A percentile compares a stretch with the other conserved stretches of the same genome.
phyloP scores from a whole-genome alignment of 2,888 invertebrate species.

The Stenodema calcarata region DNA sequence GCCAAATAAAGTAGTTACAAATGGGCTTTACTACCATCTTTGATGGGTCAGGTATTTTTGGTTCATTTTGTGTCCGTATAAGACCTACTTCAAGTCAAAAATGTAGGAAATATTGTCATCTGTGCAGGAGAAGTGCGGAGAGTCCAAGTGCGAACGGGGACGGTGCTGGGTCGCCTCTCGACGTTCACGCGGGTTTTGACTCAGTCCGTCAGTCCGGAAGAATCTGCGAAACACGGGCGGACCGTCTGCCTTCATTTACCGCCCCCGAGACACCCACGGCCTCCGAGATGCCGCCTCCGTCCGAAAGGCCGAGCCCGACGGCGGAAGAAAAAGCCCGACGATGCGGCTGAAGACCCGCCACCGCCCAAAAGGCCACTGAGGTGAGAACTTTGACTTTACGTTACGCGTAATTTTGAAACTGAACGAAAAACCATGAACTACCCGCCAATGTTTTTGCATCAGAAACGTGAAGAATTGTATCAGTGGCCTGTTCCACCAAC shows the following conservation, averaged over 20 bases:
- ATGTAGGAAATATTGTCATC: neutral
- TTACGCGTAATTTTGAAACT: too few species aligned
- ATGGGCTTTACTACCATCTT: too few species aligned
- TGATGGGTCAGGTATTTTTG: too few species aligned
- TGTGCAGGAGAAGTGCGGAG: constrained; percentile 60
- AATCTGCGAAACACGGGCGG: constrained; percentile 21
- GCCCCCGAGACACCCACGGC: constrained; percentile 41
- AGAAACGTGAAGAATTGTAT: too few species aligned
- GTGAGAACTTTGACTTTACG: neutral
- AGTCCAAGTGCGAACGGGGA: constrained; percentile 41
- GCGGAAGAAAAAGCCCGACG: constrained; percentile 60
- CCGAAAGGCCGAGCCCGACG: constrained; percentile 59
- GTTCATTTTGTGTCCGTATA: too few species aligned
- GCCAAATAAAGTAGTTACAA: too few species aligned
- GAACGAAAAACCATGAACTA: too few species aligned
- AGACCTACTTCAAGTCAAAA: too few species aligned
- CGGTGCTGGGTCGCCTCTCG: constrained; percentile 74
- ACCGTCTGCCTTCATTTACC: constrained; percentile 44
- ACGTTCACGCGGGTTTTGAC: constrained; percentile 77
- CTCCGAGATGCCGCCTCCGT: constrained; percentile 56
- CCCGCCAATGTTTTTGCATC: too few species aligned
- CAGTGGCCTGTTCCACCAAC: too few species aligned
- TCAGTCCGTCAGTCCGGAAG: constrained; percentile 62
- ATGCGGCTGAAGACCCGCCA: constrained; percentile 35
- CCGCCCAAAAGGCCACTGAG: constrained; percentile 33